Conservation (phyloP, 2,888 invertebrate genomes). For the Drosophila barbarae region DNA sequence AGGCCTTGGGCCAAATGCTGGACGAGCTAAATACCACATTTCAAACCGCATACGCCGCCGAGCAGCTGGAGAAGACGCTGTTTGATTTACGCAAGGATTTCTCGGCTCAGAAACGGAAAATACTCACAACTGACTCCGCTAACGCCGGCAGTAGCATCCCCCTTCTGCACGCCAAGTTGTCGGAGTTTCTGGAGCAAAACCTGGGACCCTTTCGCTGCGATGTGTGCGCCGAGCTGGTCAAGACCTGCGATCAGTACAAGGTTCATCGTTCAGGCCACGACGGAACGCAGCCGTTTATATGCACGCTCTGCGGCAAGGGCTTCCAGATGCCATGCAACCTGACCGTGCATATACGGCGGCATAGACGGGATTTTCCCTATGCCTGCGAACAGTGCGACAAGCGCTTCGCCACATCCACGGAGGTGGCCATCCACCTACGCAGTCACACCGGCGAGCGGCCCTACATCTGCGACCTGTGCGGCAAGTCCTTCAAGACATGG, state of each 20-base stretch:
- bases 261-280: constrained; percentile 71
- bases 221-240: constrained; percentile 61
- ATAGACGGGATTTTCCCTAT: constrained; percentile 72
- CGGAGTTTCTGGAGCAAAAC: constrained; percentile 62
- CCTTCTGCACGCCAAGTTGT: constrained; percentile 61
- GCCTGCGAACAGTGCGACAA: constrained; percentile 73
- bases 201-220: constrained; percentile 74
- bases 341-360: constrained; percentile 72
- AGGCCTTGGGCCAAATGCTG: constrained; percentile 70
- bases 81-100: constrained; percentile 67
- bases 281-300: constrained; percentile 72
- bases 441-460: constrained; percentile 75
- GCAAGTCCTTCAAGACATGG: constrained; percentile 76
- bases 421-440: constrained; percentile 74
- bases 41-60: constrained; percentile 39
- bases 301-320: constrained; percentile 73
- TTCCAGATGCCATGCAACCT: constrained; percentile 74
- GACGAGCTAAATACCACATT: constrained; percentile 64
- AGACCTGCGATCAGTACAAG: constrained; percentile 75
- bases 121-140: constrained; percentile 43
- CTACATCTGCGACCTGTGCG: constrained; percentile 72
- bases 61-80: constrained; percentile 72
- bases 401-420: constrained; percentile 74
- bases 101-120: constrained; percentile 65
- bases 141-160: constrained; percentile 43